Conservation (phyloP, 2,888 invertebrate genomes). For the Lymantria monacha region DNA sequence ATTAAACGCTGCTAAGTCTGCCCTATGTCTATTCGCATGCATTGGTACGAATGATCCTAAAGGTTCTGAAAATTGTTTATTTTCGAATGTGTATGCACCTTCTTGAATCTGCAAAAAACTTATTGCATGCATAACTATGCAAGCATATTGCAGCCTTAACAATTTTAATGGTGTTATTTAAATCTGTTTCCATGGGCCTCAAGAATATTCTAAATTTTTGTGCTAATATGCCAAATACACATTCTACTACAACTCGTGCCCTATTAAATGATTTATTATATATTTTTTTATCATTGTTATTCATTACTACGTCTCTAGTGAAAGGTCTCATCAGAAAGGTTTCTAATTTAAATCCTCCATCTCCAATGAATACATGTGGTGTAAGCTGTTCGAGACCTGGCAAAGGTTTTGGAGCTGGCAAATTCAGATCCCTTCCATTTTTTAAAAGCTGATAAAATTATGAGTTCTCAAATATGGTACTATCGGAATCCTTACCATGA, state of each 20-base stretch:
- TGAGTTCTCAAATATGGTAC: constrained; percentile 2
- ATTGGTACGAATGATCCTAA: too few relatives aligned
- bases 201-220: constrained; percentile 4
- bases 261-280: background rate
- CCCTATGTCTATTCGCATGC: too few relatives aligned
- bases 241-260: constrained; percentile 5
- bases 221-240: background rate
- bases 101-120: too few relatives aligned
- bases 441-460: background rate
- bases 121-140: background rate
- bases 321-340: constrained; percentile 1
- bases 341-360: constrained; percentile 18
- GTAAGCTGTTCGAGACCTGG: background rate
- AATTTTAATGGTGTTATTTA: constrained; percentile 4
- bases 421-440: background rate
- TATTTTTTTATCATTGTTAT: constrained; percentile 2
- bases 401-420: constrained; percentile 2
- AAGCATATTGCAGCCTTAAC: constrained; percentile 1
- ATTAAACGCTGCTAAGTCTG: too few relatives aligned
- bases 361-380: constrained; percentile 19
- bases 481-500: constrained; percentile 3
- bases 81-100: too few relatives aligned
- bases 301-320: background rate
- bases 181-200: constrained; percentile 1
- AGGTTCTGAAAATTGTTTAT: too few relatives aligned